Evolutionary conservation across 2,113 vertebrate species (phyloP).

Genomic region (Ariopsis seemanni): DNA sequence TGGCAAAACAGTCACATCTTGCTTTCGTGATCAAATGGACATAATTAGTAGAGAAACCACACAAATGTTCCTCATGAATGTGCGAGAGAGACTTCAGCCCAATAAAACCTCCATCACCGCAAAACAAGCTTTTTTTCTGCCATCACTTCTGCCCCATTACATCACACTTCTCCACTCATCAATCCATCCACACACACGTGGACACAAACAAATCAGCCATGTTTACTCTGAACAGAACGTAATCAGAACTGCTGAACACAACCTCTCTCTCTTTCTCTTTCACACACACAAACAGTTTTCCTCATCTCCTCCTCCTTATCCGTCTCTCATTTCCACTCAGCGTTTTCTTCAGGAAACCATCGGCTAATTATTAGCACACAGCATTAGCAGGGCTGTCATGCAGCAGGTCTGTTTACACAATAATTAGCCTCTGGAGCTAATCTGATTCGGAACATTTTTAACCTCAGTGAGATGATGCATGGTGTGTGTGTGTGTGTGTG

Average conservation of each 20-base stretch:
- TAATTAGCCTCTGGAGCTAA: constrained; percentile 9
- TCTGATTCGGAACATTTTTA: neutral
- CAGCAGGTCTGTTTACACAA: neutral
- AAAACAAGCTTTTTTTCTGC: neutral
- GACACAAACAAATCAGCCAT: neutral
- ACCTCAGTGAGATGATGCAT: neutral
- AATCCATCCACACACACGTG: neutral
- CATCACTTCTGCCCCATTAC: neutral
- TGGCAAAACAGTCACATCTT: too few relatives aligned
- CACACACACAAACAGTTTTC: neutral
- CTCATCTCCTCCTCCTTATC: neutral
- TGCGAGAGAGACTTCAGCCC: too few relatives aligned
- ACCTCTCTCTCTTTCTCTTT: neutral
- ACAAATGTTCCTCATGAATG: too few relatives aligned
- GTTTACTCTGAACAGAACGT: neutral
- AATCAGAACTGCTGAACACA: neutral
- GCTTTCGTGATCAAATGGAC: too few relatives aligned
- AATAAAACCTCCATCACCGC: neutral
- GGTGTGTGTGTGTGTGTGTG: neutral
- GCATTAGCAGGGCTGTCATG: neutral
- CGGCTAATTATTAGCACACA: constrained; percentile 21
- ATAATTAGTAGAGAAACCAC: too few relatives aligned
- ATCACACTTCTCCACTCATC: neutral
- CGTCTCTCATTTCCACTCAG: constrained; percentile 10
- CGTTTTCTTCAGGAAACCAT: constrained; percentile 24